These are phyloP conservation scores for Drosophila funebris DNA, from an alignment of 1,140 invertebrate species.

Conservation along the genomic window DNA sequence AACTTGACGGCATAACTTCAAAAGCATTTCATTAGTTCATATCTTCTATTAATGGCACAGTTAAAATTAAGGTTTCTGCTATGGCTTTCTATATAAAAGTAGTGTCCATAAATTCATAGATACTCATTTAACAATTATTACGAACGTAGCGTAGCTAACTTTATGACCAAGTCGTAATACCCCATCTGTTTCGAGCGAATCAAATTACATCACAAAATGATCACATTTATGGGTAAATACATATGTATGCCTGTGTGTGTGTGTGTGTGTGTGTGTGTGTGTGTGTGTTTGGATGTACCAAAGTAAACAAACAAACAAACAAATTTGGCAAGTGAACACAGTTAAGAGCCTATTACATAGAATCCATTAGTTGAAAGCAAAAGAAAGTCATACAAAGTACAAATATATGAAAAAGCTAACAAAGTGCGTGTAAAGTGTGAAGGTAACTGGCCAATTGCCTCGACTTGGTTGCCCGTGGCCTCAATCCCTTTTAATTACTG, in stretches of 20 bases:
- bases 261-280: constrained; percentile 1
- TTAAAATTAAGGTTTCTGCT: background rate
- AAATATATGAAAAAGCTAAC: constrained; percentile 22
- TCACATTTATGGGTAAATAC: constrained; percentile 37
- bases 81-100: background rate
- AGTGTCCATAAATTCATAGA: background rate
- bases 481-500: constrained; percentile 61
- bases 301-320: constrained; percentile 49
- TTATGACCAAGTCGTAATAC: background rate
- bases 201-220: constrained; percentile 46
- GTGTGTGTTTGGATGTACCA: constrained; percentile 11
- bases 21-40: too few relatives aligned
- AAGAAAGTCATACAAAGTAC: constrained; percentile 54
- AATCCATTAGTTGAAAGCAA: constrained; percentile 70
- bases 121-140: background rate
- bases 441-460: constrained; percentile 2
- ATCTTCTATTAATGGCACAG: background rate
- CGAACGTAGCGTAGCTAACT: background rate
- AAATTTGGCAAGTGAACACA: constrained; percentile 64
- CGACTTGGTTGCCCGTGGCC: constrained; percentile 54
- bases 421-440: constrained; percentile 2
- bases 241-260: background rate
- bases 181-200: background rate
- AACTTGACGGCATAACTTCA: background rate
- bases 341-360: constrained; percentile 58